Evolutionary conservation across 2,113 vertebrate genomes (phyloP).

Genomic region (Cynoglossus semilaevis): DNA sequence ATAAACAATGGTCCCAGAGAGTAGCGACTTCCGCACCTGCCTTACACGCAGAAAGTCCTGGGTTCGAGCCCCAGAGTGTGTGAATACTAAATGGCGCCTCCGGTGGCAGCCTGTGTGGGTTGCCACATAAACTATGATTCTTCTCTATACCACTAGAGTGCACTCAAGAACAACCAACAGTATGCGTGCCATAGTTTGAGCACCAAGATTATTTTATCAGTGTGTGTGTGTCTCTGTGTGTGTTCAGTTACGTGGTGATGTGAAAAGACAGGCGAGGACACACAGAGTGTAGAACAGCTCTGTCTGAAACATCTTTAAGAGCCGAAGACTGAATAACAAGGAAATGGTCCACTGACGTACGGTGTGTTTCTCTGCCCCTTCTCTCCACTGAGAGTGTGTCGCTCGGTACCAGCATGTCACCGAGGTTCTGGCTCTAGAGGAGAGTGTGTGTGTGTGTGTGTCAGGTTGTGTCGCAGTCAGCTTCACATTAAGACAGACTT

Average conservation of each 20-base stretch:
- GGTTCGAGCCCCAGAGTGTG: no score
- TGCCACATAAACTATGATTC: no score
- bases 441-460: conserved; percentile 4
- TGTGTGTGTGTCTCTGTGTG: background rate
- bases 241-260: background rate
- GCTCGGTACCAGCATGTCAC: conserved; percentile 10
- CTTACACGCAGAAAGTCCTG: no score
- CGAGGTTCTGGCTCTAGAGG: background rate
- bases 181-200: no score
- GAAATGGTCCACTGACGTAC: conserved; percentile 34
- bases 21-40: no score
- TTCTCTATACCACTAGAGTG: no score
- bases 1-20: no score
- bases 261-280: background rate
- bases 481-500: conserved; percentile 1
- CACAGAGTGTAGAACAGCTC: background rate
- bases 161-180: no score
- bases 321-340: conserved; percentile 31
- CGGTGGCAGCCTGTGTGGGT: no score
- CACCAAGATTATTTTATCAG: no score
- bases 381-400: conserved; percentile 27
- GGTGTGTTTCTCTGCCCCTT: conserved; percentile 27
- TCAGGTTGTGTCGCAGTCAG: conserved; percentile 9
- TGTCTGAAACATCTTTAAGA: conserved; percentile 7
- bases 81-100: no score